Evolutionary conservation across 1,140 invertebrate species (phyloP).

Genomic region (Grapholita molesta): DNA sequence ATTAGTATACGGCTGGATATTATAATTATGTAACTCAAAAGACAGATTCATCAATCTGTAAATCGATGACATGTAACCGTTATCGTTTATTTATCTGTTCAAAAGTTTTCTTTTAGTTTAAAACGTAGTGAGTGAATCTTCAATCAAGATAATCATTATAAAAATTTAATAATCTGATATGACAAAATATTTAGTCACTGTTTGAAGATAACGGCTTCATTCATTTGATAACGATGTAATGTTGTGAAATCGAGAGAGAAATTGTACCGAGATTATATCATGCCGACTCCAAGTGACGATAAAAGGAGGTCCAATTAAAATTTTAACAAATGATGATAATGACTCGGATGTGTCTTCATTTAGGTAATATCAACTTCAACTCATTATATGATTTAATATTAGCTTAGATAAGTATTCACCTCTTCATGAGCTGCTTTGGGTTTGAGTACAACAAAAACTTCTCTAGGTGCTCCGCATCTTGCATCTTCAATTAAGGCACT

Average conservation of each 20-base stretch:
- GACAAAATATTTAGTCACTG: too few relatives aligned
- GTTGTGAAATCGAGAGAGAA: conserved; percentile 8
- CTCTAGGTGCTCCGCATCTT: conserved; percentile 61
- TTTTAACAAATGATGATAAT: neutral
- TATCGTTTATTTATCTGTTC: too few relatives aligned
- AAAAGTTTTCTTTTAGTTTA: too few relatives aligned
- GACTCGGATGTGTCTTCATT: conserved; percentile 38
- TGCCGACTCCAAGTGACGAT: neutral
- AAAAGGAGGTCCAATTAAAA: neutral
- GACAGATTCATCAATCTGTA: too few relatives aligned
- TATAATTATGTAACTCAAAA: too few relatives aligned
- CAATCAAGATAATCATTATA: neutral
- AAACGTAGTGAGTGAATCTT: neutral
- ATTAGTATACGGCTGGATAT: too few relatives aligned
- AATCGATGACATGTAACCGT: too few relatives aligned
- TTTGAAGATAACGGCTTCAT: neutral
- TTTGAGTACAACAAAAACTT: conserved; percentile 55
- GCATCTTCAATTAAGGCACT: conserved; percentile 57
- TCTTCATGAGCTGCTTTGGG: conserved; percentile 47
- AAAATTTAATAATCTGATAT: neutral
- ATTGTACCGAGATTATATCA: neutral
- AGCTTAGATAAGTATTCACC: conserved; percentile 35
- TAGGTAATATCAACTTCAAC: neutral
- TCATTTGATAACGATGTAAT: conserved; percentile 3
- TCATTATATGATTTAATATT: neutral